phyloP scores from a whole-genome alignment of 2,888 invertebrate genomes.

The Teinopalpus imperialis region DNA sequence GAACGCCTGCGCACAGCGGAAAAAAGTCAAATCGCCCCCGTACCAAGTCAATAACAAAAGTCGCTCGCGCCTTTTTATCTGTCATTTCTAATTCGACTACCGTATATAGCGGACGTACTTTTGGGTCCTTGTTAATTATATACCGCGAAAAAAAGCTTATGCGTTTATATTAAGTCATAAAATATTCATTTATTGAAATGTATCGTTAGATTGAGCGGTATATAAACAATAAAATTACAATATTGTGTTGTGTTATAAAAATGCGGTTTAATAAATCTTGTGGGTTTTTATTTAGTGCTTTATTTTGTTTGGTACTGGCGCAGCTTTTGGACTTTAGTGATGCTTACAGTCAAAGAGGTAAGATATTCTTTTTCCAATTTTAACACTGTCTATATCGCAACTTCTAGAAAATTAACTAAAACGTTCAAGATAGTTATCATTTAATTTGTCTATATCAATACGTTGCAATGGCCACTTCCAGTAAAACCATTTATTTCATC shows the following conservation, averaged over 20 bases:
- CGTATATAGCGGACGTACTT: constrained; percentile 52
- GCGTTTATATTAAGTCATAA: too few species aligned
- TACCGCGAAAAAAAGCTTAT: constrained; percentile 1
- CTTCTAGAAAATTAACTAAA: too few species aligned
- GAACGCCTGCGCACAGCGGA: constrained; percentile 63
- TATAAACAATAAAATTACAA: constrained; percentile 12
- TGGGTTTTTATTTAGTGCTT: constrained; percentile 33
- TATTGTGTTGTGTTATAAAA: constrained; percentile 34
- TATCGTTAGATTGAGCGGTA: neutral
- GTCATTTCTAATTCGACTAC: constrained; percentile 69
- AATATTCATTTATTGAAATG: neutral
- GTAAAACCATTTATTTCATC: too few species aligned
- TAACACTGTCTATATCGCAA: too few species aligned
- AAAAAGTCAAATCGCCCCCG: constrained; percentile 73
- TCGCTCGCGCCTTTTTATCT: constrained; percentile 61
- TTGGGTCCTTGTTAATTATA: constrained; percentile 19
- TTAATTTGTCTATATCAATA: too few species aligned
- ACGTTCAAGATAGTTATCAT: too few species aligned
- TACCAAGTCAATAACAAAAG: constrained; percentile 67
- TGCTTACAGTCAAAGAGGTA: constrained; percentile 69
- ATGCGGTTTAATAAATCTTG: constrained; percentile 40
- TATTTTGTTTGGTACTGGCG: constrained; percentile 43
- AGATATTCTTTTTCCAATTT: constrained; percentile 34
- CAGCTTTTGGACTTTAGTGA: constrained; percentile 44
- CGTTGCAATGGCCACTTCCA: too few species aligned